Base-by-base conservation (phyloP, 2,888 invertebrate species). In the Caprella mutica region DNA sequence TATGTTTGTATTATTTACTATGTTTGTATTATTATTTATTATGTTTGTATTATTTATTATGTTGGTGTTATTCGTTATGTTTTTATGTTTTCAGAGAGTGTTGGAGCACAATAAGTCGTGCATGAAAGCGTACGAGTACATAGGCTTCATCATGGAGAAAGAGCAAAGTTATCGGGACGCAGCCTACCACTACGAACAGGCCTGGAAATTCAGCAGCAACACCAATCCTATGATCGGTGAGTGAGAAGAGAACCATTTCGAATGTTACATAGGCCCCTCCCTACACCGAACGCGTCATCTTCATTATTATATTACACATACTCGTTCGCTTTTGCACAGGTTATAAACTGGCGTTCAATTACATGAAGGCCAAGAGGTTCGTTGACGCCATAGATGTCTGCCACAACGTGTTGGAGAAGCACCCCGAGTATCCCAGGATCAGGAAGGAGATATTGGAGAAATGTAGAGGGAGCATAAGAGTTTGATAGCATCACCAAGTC, bases 361-460 rank as follows among this genome's bases (percentile, higher is more conserved):
- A 86, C 68, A 80, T 96, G 74, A 97, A 96, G 71, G 83, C 85
- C 12, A 93, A 91, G 72, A 72, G 79, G 46, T 85, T 84, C 72
- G 89, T 92, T 0, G 90, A 93, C 68, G 92, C 96, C 19, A 90
- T 97, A 59, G 88, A 93, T 66, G 82, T 87, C 0, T 89, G 90
- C 65, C 84, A 91, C 66, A 81, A 86, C 69, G 85, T 94, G 9
- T 72, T 93, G 39, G 81, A 80, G 66, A 76, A 80, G 26, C 85
- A 84, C 71, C 89, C 93, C 0, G 88, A 91, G 65, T 94, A 92
- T 73, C 86, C 90, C 0, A 86, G 88, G 68, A 85, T 97, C 48
- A 83, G 81, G 66, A 93, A 91, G 71, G 96, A 97, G 67, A 86
- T 97, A 67, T 76, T 96, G 65, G 94, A 96, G 66, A 96, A 96